phyloP scores from a whole-genome alignment of 2,113 vertebrate genomes.

The Syngnathoides biaculeatus region DNA sequence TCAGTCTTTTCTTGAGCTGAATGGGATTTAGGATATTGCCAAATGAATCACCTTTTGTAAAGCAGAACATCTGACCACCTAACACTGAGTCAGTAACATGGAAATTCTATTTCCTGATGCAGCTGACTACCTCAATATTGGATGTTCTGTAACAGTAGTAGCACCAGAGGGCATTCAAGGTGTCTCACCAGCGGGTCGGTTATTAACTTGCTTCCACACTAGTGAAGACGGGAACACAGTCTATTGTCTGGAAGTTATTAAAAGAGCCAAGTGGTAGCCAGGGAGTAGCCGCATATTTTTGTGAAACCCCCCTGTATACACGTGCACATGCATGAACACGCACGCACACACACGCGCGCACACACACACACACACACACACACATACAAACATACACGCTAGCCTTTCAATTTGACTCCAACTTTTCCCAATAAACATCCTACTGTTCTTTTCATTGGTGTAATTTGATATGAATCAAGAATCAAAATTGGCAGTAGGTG shows the following conservation, averaged over 20 bases:
- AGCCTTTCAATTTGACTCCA: constrained; percentile 2
- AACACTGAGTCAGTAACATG: background rate
- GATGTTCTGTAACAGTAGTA: constrained; percentile 26
- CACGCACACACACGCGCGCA: constrained; percentile 23
- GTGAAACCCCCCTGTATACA: constrained; percentile 45
- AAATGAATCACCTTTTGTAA: background rate
- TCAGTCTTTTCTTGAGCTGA: background rate
- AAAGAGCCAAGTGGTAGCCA: constrained; percentile 65
- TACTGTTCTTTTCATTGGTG: background rate
- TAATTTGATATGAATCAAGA: background rate
- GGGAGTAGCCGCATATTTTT: constrained; percentile 71
- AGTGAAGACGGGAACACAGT: constrained; percentile 66
- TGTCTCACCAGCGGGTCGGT: constrained; percentile 50
- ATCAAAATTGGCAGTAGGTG: constrained; percentile 1
- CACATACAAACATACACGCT: constrained; percentile 24
- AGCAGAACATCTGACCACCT: background rate
- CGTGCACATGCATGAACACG: constrained; percentile 8
- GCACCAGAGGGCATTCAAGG: constrained; percentile 43
- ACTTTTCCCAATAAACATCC: background rate
- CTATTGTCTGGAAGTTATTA: constrained; percentile 78
- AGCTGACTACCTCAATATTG: constrained; percentile 14
- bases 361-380: constrained; percentile 7
- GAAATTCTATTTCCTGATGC: constrained; percentile 1
- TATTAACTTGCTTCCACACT: constrained; percentile 76
- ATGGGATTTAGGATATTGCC: background rate